Evolutionary conservation across 2,113 vertebrate genomes (phyloP).

Genomic region (Barnardius zonarius): DNA sequence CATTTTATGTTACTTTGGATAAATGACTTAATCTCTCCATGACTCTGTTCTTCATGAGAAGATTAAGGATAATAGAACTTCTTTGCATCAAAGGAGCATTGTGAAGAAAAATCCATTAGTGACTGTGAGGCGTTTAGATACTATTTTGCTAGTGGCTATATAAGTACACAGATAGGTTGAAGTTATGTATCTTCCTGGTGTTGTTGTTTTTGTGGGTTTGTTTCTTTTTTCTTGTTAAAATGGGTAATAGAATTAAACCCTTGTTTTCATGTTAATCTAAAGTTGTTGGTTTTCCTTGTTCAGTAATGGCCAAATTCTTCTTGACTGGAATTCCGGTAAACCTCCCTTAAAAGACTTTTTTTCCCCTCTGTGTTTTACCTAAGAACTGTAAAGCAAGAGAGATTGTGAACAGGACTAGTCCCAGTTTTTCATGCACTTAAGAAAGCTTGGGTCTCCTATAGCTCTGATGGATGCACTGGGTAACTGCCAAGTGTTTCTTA

Average conservation of each 20-base stretch:
- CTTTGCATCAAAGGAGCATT: constrained; percentile 31
- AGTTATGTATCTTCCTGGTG: background rate
- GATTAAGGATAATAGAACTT: constrained; percentile 46
- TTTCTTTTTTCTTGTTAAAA: background rate
- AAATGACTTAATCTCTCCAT: constrained; percentile 58
- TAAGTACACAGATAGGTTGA: background rate
- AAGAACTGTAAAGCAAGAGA: background rate
- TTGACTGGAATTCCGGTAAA: background rate
- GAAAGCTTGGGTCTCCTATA: background rate
- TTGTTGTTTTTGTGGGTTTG: background rate
- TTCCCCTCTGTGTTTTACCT: background rate
- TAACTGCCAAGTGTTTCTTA: background rate
- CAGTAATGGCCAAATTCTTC: background rate
- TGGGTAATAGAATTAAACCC: background rate
- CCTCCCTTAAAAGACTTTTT: background rate
- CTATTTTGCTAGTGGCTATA: background rate
- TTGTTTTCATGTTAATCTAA: background rate
- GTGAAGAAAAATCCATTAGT: constrained; percentile 42
- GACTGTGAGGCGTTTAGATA: background rate
- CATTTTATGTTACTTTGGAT: constrained; percentile 44
- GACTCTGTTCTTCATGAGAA: constrained; percentile 12
- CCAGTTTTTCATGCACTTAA: background rate
- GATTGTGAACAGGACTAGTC: background rate
- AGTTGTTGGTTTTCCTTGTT: background rate
- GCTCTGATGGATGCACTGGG: background rate